phyloP scores from a whole-genome alignment of 2,888 invertebrate species.

The Slavum lentiscoides region DNA sequence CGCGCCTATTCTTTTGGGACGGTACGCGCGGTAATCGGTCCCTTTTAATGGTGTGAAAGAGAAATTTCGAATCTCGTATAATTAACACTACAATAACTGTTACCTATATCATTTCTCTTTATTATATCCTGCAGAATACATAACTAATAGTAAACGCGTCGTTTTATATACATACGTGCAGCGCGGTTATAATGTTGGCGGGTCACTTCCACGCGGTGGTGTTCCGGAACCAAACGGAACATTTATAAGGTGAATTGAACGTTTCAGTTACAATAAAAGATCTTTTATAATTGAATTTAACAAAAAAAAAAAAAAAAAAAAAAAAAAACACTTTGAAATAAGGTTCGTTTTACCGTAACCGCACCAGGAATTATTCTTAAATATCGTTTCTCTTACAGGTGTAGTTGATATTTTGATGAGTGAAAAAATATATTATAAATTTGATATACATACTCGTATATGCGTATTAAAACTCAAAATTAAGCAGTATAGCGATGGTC shows the following conservation, averaged over 20 bases:
- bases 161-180: no score
- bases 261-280: not conserved
- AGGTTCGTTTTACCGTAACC: conserved; percentile 1
- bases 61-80: not conserved
- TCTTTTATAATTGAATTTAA: conserved; percentile 20
- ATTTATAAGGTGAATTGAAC: not conserved
- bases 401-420: not conserved
- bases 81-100: conserved; percentile 1
- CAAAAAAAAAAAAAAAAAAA: not conserved
- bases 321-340: no score
- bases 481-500: no score
- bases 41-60: conserved; percentile 37
- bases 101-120: not conserved
- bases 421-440: no score
- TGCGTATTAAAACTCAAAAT: no score
- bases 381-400: not conserved
- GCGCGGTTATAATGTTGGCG: not conserved
- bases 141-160: not conserved
- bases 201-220: conserved; percentile 9
- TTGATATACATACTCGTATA: no score
- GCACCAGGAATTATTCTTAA: not conserved
- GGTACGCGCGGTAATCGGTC: conserved; percentile 22
- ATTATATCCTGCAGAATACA: not conserved
- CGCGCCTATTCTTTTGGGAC: not conserved
- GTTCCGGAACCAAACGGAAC: conserved; percentile 32